Evolutionary conservation across 1,140 invertebrate species (phyloP), one percentile per base, ranked within the genome.

Genomic region (Drosophila paulistorum): DNA sequence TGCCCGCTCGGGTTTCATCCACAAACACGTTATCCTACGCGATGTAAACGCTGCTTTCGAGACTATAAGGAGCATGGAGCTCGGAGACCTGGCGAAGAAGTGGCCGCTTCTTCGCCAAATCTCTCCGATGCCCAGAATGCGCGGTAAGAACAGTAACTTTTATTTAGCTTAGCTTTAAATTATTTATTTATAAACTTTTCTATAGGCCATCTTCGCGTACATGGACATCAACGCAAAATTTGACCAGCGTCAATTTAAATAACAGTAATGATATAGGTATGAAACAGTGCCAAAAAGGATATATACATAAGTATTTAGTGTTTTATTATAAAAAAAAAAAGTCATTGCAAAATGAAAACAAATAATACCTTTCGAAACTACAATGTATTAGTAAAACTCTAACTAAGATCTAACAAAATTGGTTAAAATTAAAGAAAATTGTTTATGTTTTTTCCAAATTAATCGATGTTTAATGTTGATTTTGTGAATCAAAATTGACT

Each of bases 1-100:
- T 98, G 97, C 91, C 97, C 97, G 26, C 93, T 98, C 86, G 97
- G 97, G n/a, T 98, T 98, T 91, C 96, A 98, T 93, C 97, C 97
- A 20, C 97, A 98, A 93, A 96, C 97, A 71, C 94, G 97, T 77
- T 98, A 97, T 96, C 97, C 97, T 13, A 98, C 97, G 45, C 94
- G 97, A 75, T 98, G 97, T 93, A 98, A 98, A 93, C 93, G 97
- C 76, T 98, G 97, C 92, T 98, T 98, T 93, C 96, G 97, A 94
- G 97, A 98, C 91, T 98, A 98, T 92, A 98, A 97, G 92, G 97
- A 98, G 85, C 97, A 97, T 93, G 96, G 96, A 13, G 95, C 94
- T 45, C 94, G 95, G 89, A 94, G 94, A 86, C 94, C 95, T 60
- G 93, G 93, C 72, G 95, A 96, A 82, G 96, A 96, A 71, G 94